Evolutionary conservation across 2,113 vertebrate species (phyloP).

Genomic region (Phaethon lepturus): DNA sequence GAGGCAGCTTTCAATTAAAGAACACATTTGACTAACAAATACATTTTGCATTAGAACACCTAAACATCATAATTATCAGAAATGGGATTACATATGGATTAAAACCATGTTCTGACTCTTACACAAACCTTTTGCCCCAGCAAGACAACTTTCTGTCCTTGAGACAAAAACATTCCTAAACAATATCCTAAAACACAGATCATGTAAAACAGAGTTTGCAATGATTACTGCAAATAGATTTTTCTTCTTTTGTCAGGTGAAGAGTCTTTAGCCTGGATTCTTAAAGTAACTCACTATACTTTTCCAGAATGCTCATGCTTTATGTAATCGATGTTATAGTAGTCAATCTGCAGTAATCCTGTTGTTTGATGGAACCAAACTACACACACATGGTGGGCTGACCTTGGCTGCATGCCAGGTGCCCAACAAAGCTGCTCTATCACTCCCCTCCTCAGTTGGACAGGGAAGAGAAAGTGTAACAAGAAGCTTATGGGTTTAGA

Average conservation of each 20-base stretch:
- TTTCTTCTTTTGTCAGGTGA: not conserved
- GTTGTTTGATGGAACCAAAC: not conserved
- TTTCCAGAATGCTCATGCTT: not conserved
- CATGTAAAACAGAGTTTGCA: not conserved
- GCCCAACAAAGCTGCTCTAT: no score
- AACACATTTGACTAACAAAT: not conserved
- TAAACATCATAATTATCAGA: not conserved
- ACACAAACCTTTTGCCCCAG: not conserved
- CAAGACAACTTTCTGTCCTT: not conserved
- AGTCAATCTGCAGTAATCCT: not conserved
- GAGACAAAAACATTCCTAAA: not conserved
- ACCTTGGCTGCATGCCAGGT: no score
- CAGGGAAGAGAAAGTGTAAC: no score
- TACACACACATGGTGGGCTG: not conserved
- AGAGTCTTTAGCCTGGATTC: not conserved
- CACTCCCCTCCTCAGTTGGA: no score
- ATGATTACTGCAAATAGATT: not conserved
- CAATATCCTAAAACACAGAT: not conserved
- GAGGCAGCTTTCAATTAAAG: no score
- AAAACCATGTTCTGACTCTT: not conserved
- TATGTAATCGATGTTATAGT: not conserved
- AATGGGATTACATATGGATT: not conserved
- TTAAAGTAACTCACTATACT: not conserved
- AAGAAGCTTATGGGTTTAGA: no score
- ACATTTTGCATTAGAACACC: not conserved